phyloP scores from a whole-genome alignment of 2,888 invertebrate genomes.

The Tanypteryx hageni region DNA sequence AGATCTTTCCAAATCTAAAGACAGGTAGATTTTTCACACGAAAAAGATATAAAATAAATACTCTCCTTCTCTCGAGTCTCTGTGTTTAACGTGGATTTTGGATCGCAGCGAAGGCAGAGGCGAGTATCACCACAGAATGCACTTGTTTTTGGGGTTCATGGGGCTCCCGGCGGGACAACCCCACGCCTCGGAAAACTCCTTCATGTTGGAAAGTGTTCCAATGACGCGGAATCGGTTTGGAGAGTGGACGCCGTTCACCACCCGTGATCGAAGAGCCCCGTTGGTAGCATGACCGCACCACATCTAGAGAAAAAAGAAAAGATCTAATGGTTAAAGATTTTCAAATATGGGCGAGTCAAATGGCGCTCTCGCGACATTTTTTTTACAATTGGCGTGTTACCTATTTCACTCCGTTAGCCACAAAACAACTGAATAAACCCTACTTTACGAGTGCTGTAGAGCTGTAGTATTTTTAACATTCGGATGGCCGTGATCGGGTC shows the following conservation, averaged over 20 bases:
- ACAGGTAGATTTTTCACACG: not conserved
- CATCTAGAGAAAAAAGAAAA: slow-evolving; percentile 66
- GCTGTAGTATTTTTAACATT: too few relatives aligned
- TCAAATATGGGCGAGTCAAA: too few relatives aligned
- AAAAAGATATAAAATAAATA: not conserved
- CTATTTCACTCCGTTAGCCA: not conserved
- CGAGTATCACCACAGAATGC: slow-evolving; percentile 69
- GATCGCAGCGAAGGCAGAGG: not conserved
- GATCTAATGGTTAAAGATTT: too few relatives aligned
- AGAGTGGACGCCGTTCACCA: slow-evolving; percentile 68
- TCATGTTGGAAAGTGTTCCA: slow-evolving; percentile 70
- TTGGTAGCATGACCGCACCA: slow-evolving; percentile 68
- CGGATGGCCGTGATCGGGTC: too few relatives aligned
- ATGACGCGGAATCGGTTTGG: slow-evolving; percentile 69
- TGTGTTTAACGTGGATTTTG: too few relatives aligned
- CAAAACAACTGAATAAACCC: not conserved
- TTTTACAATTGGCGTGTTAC: too few relatives aligned
- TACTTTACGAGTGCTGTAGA: not conserved
- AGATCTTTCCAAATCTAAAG: not conserved
- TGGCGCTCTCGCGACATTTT: too few relatives aligned
- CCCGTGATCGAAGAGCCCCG: slow-evolving; percentile 67
- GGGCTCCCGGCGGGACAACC: slow-evolving; percentile 69
- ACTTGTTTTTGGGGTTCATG: slow-evolving; percentile 71
- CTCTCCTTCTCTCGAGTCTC: not conserved
- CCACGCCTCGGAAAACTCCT: slow-evolving; percentile 70